phyloP scores from a whole-genome alignment of 2,113 vertebrate species.

The Pomatostomus ruficeps region DNA sequence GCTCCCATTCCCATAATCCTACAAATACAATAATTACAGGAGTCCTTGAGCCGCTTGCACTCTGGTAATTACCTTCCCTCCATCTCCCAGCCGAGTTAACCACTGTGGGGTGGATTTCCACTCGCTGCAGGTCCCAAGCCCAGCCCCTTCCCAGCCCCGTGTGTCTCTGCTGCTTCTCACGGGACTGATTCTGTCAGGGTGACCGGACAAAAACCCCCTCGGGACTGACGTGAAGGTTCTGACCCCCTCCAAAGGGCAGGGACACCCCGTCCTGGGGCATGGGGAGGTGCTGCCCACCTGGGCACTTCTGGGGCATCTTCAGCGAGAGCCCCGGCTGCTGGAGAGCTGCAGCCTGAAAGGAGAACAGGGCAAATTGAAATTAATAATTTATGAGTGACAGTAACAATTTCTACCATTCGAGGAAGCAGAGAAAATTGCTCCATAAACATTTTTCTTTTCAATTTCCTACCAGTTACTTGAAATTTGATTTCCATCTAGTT shows the following conservation, averaged over 20 bases:
- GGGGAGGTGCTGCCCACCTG: neutral
- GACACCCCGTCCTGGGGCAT: accelerated
- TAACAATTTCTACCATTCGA: neutral
- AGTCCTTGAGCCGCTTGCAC: neutral
- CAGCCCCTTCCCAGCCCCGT: neutral
- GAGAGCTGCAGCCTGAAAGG: neutral
- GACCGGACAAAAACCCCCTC: neutral
- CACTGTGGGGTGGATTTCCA: neutral
- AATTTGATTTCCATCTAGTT: slow-evolving; percentile 53
- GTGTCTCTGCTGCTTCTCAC: neutral
- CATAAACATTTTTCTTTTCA: slow-evolving; percentile 58
- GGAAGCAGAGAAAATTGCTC: slow-evolving; percentile 40
- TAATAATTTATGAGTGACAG: slow-evolving; percentile 45
- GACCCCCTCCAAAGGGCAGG: neutral
- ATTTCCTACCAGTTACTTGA: slow-evolving; percentile 44
- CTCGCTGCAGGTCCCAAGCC: neutral
- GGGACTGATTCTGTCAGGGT: neutral
- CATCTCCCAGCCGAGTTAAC: neutral
- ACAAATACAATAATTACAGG: neutral
- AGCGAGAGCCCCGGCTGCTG: neutral
- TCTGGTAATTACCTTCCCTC: neutral
- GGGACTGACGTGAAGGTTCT: neutral
- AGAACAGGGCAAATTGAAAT: neutral
- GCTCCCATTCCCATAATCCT: neutral
- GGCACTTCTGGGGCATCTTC: neutral